Conservation (phyloP, 2,888 invertebrate species). For the Melinaea menophilus region DNA sequence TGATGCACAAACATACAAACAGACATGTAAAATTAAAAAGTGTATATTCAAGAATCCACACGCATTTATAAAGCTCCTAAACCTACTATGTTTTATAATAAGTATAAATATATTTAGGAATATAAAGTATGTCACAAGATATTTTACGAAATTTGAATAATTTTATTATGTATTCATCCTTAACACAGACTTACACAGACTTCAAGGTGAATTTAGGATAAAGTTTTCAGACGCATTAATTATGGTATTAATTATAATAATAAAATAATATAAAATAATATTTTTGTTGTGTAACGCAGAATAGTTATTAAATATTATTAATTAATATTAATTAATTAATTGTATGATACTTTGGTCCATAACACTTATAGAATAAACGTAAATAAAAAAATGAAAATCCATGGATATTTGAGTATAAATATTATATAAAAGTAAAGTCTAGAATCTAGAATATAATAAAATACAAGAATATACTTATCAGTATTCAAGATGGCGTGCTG, state of each 20-base stretch:
- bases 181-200: slow-evolving; percentile 18
- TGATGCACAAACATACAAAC: no score
- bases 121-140: neutral
- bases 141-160: slow-evolving; percentile 11
- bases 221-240: slow-evolving; percentile 35
- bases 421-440: neutral
- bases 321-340: no score
- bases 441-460: neutral
- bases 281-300: no score
- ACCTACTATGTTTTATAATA: neutral
- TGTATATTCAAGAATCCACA: no score
- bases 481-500: slow-evolving; percentile 1
- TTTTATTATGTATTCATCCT: slow-evolving; percentile 1
- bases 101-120: neutral
- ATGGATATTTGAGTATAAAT: neutral
- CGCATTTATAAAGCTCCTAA: no score
- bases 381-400: neutral
- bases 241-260: slow-evolving; percentile 10
- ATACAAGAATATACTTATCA: neutral
- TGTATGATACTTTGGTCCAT: no score
- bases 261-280: no score
- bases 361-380: neutral
- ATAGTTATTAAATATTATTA: no score
- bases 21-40: no score
- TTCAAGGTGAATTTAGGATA: slow-evolving; percentile 18